These are phyloP conservation scores for Artibeus lituratus DNA, from an alignment of 2,797 vertebrate species.

Conservation along the genomic window DNA sequence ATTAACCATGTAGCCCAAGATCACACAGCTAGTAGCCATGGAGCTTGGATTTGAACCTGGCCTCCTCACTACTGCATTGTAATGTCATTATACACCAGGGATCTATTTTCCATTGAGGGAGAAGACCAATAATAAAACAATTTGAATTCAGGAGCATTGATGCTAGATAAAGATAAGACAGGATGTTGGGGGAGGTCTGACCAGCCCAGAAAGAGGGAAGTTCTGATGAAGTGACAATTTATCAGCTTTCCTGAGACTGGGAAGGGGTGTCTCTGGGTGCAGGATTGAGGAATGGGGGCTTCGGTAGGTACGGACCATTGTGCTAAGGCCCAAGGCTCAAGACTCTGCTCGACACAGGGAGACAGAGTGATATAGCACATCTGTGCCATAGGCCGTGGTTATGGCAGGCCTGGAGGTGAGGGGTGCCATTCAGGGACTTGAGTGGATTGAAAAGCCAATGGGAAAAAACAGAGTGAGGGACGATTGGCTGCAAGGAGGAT, in stretches of 20 bases:
- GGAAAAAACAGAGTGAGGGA: background rate
- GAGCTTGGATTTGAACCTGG: background rate
- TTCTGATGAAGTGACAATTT: background rate
- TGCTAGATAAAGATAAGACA: background rate
- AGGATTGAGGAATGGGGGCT: too few species aligned
- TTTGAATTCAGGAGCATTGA: background rate
- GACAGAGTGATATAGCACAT: too few species aligned
- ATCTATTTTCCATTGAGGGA: background rate
- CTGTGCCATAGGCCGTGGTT: fast-evolving
- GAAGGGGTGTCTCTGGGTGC: background rate
- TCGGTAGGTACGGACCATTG: too few species aligned
- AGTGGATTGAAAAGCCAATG: background rate
- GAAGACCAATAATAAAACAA: background rate
- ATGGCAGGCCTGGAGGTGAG: background rate
- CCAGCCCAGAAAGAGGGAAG: background rate
- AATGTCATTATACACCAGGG: background rate
- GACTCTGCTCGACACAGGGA: background rate
- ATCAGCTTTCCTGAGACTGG: background rate
- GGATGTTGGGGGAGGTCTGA: background rate
- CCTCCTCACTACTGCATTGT: background rate
- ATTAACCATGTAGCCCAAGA: background rate
- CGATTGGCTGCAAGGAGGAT: background rate
- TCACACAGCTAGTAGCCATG: background rate
- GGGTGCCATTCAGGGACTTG: background rate
- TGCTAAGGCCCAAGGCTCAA: background rate